phyloP scores from a whole-genome alignment of 2,797 vertebrate species.

The Sebastes hubbsi region DNA sequence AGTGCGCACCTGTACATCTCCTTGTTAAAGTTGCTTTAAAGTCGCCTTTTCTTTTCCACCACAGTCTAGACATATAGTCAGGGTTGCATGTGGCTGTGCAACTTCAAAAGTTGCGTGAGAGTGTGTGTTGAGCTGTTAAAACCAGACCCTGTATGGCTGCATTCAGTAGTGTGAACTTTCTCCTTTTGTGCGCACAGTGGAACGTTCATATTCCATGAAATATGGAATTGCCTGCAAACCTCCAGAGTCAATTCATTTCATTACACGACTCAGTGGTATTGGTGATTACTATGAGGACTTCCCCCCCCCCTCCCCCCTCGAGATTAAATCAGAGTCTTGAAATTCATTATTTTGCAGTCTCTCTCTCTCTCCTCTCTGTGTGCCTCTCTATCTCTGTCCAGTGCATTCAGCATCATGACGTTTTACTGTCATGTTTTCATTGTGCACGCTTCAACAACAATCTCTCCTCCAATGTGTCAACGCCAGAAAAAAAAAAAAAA shows the following conservation, averaged over 20 bases:
- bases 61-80: not conserved
- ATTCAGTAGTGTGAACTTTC: slow-evolving; percentile 15
- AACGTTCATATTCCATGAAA: not conserved
- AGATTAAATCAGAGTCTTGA: slow-evolving; percentile 5
- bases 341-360: not conserved
- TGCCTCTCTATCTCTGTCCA: not conserved
- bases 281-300: not conserved
- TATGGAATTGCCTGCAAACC: not conserved
- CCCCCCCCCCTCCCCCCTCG: not conserved
- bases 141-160: not conserved
- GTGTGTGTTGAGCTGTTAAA: not conserved
- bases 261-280: slow-evolving; percentile 4
- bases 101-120: slow-evolving; percentile 33
- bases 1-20: not conserved
- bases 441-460: slow-evolving; percentile 15
- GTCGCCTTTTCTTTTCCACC: not conserved
- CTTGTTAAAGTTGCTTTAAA: slow-evolving; percentile 28
- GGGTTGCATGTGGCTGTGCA: not conserved
- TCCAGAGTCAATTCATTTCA: not conserved
- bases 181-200: not conserved
- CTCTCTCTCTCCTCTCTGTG: not conserved
- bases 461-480: not conserved
- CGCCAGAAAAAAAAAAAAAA: not conserved
- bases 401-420: not conserved
- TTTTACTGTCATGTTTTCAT: slow-evolving; percentile 6